phyloP scores from a whole-genome alignment of 2,797 vertebrate genomes.

The Helostoma temminkii region DNA sequence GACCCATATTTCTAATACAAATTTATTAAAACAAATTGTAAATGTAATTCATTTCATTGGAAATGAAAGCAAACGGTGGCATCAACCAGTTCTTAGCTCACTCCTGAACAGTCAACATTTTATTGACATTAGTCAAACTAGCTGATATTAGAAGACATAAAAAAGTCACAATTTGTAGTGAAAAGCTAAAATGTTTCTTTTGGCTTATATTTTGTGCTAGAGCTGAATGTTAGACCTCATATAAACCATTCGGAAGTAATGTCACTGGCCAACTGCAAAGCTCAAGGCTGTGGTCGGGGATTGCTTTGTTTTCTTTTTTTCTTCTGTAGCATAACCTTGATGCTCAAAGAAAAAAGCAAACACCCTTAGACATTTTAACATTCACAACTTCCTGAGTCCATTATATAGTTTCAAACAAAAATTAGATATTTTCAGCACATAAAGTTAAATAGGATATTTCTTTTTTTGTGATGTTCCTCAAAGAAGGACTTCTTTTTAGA shows the following conservation, averaged over 20 bases:
- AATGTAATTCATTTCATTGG: no score
- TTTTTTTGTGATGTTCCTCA: constrained; percentile 3
- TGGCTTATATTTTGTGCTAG: not conserved
- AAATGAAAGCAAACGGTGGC: no score
- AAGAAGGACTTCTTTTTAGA: constrained; percentile 12
- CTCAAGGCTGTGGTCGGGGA: not conserved
- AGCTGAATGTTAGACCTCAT: constrained; percentile 11
- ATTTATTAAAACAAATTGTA: no score
- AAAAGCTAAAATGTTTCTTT: not conserved
- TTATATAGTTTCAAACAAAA: not conserved
- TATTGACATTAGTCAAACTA: no score
- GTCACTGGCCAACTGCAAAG: not conserved
- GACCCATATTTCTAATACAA: no score
- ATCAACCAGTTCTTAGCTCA: no score
- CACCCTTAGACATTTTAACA: not conserved
- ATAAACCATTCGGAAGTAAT: not conserved
- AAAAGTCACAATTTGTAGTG: no score
- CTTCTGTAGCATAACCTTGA: constrained; percentile 1
- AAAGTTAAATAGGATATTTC: not conserved
- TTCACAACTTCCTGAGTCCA: not conserved
- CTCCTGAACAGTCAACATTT: no score
- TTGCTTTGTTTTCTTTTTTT: not conserved
- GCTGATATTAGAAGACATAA: no score
- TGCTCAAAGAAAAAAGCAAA: constrained; percentile 1
- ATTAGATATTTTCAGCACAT: not conserved